phyloP scores from a whole-genome alignment of 1,140 invertebrate genomes.

The Trissolcus basalis region DNA sequence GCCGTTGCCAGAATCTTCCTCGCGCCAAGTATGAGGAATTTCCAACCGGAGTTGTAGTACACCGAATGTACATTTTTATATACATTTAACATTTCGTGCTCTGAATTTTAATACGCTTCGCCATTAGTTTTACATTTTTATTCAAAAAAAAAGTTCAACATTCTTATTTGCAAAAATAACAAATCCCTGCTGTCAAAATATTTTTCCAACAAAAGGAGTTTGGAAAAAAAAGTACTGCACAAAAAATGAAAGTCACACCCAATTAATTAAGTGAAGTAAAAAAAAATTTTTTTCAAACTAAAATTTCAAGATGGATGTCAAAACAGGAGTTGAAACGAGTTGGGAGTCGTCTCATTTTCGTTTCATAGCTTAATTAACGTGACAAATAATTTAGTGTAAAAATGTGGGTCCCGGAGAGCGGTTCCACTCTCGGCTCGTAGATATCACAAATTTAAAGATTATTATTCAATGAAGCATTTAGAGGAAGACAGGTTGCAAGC shows the following conservation, averaged over 20 bases:
- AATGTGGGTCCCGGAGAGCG: not conserved
- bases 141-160: too few species aligned
- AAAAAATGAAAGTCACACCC: too few species aligned
- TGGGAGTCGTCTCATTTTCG: constrained; percentile 9
- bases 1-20: constrained; percentile 17
- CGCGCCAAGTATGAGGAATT: constrained; percentile 16
- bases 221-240: too few species aligned
- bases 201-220: too few species aligned
- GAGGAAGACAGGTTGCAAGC: constrained; percentile 10
- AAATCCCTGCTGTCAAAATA: too few species aligned
- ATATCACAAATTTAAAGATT: constrained; percentile 27
- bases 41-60: not conserved
- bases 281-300: too few species aligned
- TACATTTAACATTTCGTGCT: constrained; percentile 1
- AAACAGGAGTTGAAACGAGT: too few species aligned
- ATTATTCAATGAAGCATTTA: constrained; percentile 41
- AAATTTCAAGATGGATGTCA: too few species aligned
- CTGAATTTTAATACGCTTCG: not conserved
- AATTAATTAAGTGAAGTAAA: too few species aligned
- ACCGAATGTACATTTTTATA: constrained; percentile 14
- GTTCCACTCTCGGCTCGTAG: not conserved
- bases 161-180: too few species aligned
- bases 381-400: constrained; percentile 12
- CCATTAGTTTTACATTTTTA: too few species aligned
- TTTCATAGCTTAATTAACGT: constrained; percentile 21